These are phyloP conservation scores for Meles meles DNA, from an alignment of 2,113 vertebrate genomes.

Conservation along the genomic window DNA sequence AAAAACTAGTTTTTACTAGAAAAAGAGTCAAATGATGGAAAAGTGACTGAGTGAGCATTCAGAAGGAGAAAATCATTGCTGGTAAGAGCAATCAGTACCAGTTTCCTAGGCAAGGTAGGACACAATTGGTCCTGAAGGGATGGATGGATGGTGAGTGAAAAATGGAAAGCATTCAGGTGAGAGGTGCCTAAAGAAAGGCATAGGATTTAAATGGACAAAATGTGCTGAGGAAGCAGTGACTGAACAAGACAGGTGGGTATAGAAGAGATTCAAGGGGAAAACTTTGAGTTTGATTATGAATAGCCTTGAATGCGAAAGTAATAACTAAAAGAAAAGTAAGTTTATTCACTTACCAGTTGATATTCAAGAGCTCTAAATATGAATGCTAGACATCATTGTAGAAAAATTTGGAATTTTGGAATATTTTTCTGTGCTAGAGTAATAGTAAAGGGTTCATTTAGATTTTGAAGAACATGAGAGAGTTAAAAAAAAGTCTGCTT, in stretches of 20 bases:
- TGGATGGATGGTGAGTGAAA: not conserved
- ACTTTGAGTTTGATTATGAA: not conserved
- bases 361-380: not conserved
- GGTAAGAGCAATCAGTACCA: not conserved
- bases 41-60: not conserved
- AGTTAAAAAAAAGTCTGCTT: accelerated
- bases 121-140: not conserved
- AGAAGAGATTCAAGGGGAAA: accelerated
- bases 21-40: not conserved
- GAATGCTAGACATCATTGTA: not conserved
- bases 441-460: not conserved
- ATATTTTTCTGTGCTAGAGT: not conserved
- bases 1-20: not conserved
- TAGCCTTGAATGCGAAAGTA: not conserved
- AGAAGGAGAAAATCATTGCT: accelerated
- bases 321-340: not conserved
- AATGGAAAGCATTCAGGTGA: no score
- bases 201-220: no score
- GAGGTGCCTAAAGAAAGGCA: not conserved
- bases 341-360: not conserved
- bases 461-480: not conserved
- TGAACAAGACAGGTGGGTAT: not conserved
- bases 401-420: not conserved
- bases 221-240: accelerated
- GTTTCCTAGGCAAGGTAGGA: not conserved